A percentile compares a stretch with the other conserved stretches of the same genome.
Evolutionary conservation across 1,140 invertebrate species (phyloP).

Genomic region (Lysiphlebus fabarum): DNA sequence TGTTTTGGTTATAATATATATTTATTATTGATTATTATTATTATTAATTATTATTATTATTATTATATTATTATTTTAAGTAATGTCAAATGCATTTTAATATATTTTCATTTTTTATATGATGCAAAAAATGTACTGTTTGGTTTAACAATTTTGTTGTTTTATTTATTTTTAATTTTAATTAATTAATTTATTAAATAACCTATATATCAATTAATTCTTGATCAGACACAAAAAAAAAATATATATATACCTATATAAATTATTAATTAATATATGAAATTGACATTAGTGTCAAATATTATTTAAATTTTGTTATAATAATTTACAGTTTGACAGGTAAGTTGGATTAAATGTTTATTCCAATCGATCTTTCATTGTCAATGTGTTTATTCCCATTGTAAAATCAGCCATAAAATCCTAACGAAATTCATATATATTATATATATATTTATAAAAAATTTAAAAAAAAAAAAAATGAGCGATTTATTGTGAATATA

Average conservation of each 20-base stretch:
- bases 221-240: constrained; percentile 15
- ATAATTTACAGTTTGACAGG: constrained; percentile 9
- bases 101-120: constrained; percentile 57
- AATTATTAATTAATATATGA: constrained; percentile 1
- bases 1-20: constrained; percentile 57
- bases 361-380: constrained; percentile 22
- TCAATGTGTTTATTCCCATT: constrained; percentile 29
- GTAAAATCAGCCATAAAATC: constrained; percentile 37
- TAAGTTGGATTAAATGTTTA: constrained; percentile 22
- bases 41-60: constrained; percentile 47
- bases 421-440: constrained; percentile 21
- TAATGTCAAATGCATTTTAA: constrained; percentile 56
- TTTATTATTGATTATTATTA: constrained; percentile 52
- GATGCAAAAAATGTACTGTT: constrained; percentile 55
- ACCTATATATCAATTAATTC: constrained; percentile 45
- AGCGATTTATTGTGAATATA: neutral
- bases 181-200: constrained; percentile 12
- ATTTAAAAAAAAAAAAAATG: neutral
- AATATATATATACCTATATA: constrained; percentile 3
- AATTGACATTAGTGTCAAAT: too few relatives aligned
- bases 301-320: too few relatives aligned
- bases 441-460: too few relatives aligned
- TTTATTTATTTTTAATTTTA: constrained; percentile 40
- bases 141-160: constrained; percentile 55
- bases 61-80: constrained; percentile 49